These are phyloP conservation scores for Ascaphus truei DNA, from an alignment of 2,113 vertebrate species.

Conservation along the genomic window DNA sequence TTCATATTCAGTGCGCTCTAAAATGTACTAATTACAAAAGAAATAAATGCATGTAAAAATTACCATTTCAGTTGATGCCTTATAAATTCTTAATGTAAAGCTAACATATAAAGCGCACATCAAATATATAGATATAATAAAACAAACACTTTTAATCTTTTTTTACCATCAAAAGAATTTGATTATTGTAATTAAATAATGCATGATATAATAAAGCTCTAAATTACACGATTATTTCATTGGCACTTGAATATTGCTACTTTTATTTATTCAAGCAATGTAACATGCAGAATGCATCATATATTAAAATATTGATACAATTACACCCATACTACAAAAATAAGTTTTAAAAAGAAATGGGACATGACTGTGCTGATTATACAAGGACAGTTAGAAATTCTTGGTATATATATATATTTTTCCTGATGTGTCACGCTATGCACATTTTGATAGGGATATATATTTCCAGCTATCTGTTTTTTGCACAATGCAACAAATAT, in stretches of 20 bases:
- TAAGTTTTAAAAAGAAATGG: slow-evolving; percentile 64
- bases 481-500: too few species aligned
- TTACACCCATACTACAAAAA: slow-evolving; percentile 65
- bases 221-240: slow-evolving; percentile 71
- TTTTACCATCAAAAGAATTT: slow-evolving; percentile 72
- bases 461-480: too few species aligned
- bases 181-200: slow-evolving; percentile 85
- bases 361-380: slow-evolving; percentile 57
- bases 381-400: slow-evolving; percentile 58
- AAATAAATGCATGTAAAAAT: slow-evolving; percentile 78
- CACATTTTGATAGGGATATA: slow-evolving; percentile 64
- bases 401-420: slow-evolving; percentile 78
- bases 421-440: slow-evolving; percentile 63
- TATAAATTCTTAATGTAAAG: slow-evolving; percentile 87
- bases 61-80: slow-evolving; percentile 70
- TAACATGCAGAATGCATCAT: slow-evolving; percentile 67
- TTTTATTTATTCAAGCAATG: slow-evolving; percentile 75
- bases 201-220: slow-evolving; percentile 77
- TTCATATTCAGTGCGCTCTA: slow-evolving; percentile 65
- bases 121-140: slow-evolving; percentile 83
- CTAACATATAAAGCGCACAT: slow-evolving; percentile 82
- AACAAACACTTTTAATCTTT: slow-evolving; percentile 80
- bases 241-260: slow-evolving; percentile 71
- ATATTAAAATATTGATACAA: slow-evolving; percentile 81
- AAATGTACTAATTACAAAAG: slow-evolving; percentile 76